Conservation (phyloP, 2,888 invertebrate genomes). For the Neoascia interrupta region DNA sequence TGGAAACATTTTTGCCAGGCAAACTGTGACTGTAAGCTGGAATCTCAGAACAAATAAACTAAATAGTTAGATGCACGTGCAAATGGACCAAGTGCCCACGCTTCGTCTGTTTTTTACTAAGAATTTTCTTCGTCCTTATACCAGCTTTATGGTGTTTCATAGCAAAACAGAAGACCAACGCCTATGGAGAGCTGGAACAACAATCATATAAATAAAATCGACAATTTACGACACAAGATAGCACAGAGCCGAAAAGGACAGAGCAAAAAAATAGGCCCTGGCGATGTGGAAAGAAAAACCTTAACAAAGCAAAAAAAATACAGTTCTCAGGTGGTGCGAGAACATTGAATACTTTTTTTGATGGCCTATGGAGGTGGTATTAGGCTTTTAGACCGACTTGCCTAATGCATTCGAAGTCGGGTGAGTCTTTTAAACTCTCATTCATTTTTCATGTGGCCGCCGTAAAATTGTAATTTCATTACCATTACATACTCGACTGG, state of each 20-base stretch:
- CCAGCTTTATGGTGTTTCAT: neutral
- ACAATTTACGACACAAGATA: slow-evolving; percentile 41
- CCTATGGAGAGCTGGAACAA: slow-evolving; percentile 24
- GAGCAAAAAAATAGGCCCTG: neutral
- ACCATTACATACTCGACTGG: slow-evolving; percentile 45
- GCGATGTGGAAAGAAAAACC: slow-evolving; percentile 3
- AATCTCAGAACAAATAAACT: slow-evolving; percentile 25
- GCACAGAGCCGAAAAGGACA: neutral
- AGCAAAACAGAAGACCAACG: neutral
- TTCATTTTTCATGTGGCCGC: slow-evolving; percentile 47
- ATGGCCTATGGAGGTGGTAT: slow-evolving; percentile 31
- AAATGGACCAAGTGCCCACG: neutral
- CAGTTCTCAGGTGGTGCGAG: slow-evolving; percentile 46
- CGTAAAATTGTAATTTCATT: slow-evolving; percentile 62
- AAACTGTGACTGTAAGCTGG: neutral
- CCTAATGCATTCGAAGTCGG: slow-evolving; percentile 43
- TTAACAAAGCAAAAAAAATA: slow-evolving; percentile 24
- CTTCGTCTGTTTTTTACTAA: neutral
- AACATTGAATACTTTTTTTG: slow-evolving; percentile 48
- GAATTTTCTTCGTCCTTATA: slow-evolving; percentile 6
- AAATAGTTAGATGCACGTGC: slow-evolving; percentile 35
- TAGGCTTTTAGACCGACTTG: slow-evolving; percentile 33
- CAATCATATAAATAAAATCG: slow-evolving; percentile 56
- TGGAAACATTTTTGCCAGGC: neutral
- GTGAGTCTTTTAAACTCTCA: slow-evolving; percentile 54